These are phyloP conservation scores for Ptyas mucosa DNA, from an alignment of 2,113 vertebrate genomes.

Conservation along the genomic window DNA sequence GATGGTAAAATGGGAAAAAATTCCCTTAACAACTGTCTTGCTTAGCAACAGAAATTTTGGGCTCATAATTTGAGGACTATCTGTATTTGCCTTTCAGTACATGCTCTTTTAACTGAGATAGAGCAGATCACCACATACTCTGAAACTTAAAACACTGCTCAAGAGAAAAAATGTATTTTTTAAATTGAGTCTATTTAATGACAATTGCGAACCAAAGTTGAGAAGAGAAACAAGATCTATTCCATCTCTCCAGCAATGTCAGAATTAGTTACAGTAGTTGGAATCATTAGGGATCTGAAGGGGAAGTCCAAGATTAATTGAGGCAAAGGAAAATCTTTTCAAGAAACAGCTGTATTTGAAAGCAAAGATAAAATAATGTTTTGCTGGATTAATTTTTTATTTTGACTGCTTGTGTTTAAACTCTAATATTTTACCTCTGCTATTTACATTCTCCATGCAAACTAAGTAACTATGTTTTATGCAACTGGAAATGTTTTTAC, in stretches of 20 bases:
- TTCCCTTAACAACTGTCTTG: too few species aligned
- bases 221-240: neutral
- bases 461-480: too few species aligned
- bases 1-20: too few species aligned
- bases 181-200: neutral
- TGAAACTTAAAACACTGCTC: neutral
- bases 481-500: too few species aligned
- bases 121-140: neutral
- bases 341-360: neutral
- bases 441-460: too few species aligned
- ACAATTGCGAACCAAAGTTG: neutral
- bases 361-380: neutral
- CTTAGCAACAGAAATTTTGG: too few species aligned
- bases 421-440: too few species aligned
- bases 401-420: too few species aligned
- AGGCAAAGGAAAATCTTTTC: neutral
- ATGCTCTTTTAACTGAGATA: neutral
- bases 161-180: neutral
- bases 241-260: neutral
- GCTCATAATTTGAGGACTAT: too few species aligned
- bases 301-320: neutral
- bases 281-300: neutral
- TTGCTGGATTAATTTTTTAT: neutral
- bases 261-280: neutral
- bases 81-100: too few species aligned